These are phyloP conservation scores for Bicyclus anynana DNA, from an alignment of 1,140 invertebrate species.

Conservation along the genomic window DNA sequence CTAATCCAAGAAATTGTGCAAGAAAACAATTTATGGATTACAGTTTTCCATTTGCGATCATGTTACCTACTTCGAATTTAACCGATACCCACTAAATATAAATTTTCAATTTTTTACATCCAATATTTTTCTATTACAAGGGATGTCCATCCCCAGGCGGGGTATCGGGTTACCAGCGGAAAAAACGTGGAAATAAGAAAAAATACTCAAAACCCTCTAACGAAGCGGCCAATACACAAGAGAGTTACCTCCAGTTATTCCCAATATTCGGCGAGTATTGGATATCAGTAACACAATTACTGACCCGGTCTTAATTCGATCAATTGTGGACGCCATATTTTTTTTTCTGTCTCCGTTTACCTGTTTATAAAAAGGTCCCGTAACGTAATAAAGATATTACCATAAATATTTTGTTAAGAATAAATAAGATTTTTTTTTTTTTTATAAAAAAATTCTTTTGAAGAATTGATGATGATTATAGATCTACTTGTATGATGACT, in stretches of 20 bases:
- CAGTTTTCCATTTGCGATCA: not conserved
- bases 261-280: constrained; percentile 58
- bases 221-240: constrained; percentile 66
- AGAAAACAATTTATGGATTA: too few species aligned
- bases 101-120: constrained; percentile 61
- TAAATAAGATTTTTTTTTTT: too few species aligned
- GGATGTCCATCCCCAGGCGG: constrained; percentile 60
- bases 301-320: constrained; percentile 71
- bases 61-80: constrained; percentile 1
- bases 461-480: too few species aligned
- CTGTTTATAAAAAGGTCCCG: too few species aligned
- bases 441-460: too few species aligned
- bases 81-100: constrained; percentile 40
- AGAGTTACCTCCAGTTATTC: constrained; percentile 62
- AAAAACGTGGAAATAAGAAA: constrained; percentile 48
- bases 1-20: too few species aligned
- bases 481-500: too few species aligned
- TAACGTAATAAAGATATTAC: too few species aligned
- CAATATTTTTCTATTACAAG: constrained; percentile 62
- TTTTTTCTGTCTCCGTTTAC: constrained; percentile 41
- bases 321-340: constrained; percentile 54
- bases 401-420: too few species aligned
- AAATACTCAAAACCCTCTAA: constrained; percentile 71
- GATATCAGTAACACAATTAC: constrained; percentile 72
- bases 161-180: constrained; percentile 59